These are phyloP conservation scores for Oreochromis tanganicae DNA, from an alignment of 2,113 vertebrate species.

Conservation along the genomic window DNA sequence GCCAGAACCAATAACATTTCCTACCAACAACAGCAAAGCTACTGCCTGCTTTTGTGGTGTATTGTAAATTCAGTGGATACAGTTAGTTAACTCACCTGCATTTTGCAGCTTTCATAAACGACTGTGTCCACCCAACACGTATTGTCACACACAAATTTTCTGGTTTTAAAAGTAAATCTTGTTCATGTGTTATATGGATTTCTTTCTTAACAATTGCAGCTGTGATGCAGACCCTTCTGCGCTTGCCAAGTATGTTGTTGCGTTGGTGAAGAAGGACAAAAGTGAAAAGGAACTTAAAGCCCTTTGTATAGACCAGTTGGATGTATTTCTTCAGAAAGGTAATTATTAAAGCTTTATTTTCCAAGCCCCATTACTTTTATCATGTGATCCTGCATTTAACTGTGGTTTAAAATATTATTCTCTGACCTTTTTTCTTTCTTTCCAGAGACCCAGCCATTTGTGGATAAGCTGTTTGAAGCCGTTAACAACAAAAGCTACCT, in stretches of 20 bases:
- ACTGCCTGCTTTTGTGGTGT: not conserved
- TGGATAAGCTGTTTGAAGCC: conserved; percentile 97
- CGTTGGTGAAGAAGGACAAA: conserved; percentile 99
- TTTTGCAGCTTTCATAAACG: not conserved
- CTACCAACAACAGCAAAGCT: not conserved
- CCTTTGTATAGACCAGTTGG: conserved; percentile 95
- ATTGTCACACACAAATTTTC: not conserved
- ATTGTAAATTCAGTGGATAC: not conserved
- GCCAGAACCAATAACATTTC: not conserved
- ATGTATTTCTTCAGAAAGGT: conserved; percentile 99
- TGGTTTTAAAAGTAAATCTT: not conserved
- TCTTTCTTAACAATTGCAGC: conserved; percentile 60
- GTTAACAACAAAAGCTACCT: conserved; percentile 94
- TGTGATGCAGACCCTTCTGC: conserved; percentile 99
- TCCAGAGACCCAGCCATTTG: conserved; percentile 94
- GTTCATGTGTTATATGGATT: not conserved
- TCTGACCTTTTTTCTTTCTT: not conserved
- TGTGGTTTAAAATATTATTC: not conserved
- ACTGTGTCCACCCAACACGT: not conserved
- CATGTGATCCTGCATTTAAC: not conserved
- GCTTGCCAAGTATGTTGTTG: conserved; percentile 96
- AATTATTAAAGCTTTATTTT: not conserved
- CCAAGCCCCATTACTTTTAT: not conserved
- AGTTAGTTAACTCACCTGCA: not conserved
- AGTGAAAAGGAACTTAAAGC: conserved; percentile 94